phyloP scores from a whole-genome alignment of 1,140 invertebrate species.

The Bombus consobrinus region DNA sequence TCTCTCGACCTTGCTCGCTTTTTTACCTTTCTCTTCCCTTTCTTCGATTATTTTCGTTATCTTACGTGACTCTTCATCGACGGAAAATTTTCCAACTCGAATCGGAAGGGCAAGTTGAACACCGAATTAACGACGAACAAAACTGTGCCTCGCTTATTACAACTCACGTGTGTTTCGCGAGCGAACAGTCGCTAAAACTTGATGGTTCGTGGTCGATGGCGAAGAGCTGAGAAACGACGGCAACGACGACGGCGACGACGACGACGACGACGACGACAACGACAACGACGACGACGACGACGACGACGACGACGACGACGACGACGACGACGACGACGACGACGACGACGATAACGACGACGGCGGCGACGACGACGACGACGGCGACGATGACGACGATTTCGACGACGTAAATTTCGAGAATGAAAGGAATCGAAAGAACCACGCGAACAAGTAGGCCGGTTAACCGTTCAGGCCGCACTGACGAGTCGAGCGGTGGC shows the following conservation, averaged over 20 bases:
- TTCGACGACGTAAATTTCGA: conserved; percentile 38
- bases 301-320: fast-evolving
- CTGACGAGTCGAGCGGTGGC: conserved; percentile 72
- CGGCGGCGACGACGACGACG: too few species aligned
- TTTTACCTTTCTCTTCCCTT: conserved; percentile 10
- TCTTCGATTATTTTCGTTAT: background rate
- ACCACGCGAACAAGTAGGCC: conserved; percentile 74
- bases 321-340: background rate
- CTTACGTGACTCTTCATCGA: conserved; percentile 14
- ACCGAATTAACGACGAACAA: background rate
- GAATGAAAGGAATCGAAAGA: conserved; percentile 71
- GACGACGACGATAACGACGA: too few species aligned
- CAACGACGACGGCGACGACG: too few species aligned
- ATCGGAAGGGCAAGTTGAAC: too few species aligned
- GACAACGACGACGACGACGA: background rate
- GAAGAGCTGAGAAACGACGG: background rate
- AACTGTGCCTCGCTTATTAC: background rate
- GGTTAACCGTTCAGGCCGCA: conserved; percentile 81
- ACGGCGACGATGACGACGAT: conserved; percentile 3
- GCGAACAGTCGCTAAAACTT: background rate
- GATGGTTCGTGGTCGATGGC: background rate
- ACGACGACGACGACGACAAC: background rate
- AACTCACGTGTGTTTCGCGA: background rate
- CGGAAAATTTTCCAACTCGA: background rate
- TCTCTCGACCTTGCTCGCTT: background rate